Percentiles rank a stretch among this genome's conserved stretches.
These are phyloP conservation scores for Lagria hirta DNA, from an alignment of 2,888 invertebrate genomes.

Conservation along the genomic window DNA sequence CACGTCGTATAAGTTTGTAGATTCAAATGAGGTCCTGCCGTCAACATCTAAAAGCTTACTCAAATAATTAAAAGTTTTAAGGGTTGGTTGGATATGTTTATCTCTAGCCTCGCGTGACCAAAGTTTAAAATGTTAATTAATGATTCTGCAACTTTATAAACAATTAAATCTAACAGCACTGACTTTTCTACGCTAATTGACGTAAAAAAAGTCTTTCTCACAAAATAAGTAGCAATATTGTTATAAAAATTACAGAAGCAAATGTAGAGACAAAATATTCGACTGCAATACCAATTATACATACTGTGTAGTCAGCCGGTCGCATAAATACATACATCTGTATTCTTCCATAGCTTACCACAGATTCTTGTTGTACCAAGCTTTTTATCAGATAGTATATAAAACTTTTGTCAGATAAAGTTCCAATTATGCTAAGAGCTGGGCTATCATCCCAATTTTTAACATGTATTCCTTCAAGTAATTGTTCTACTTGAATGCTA, in stretches of 20 bases:
- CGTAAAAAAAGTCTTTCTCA: too few relatives aligned
- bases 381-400: slow-evolving; percentile 65
- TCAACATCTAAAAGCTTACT: slow-evolving; percentile 56
- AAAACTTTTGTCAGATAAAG: slow-evolving; percentile 60
- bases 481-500: slow-evolving; percentile 56
- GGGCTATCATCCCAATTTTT: slow-evolving; percentile 56
- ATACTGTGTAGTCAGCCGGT: slow-evolving; percentile 64
- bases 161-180: too few relatives aligned
- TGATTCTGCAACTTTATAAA: too few relatives aligned
- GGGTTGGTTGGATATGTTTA: too few relatives aligned
- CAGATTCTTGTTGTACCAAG: slow-evolving; percentile 61
- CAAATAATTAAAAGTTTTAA: slow-evolving; percentile 15
- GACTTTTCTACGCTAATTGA: too few relatives aligned
- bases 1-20: slow-evolving; percentile 58
- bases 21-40: slow-evolving; percentile 59
- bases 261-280: slow-evolving; percentile 61
- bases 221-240: too few relatives aligned
- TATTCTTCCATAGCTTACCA: slow-evolving; percentile 61
- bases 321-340: slow-evolving; percentile 65
- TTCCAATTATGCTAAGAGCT: slow-evolving; percentile 62
- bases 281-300: slow-evolving; percentile 49
- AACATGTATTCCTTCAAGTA: slow-evolving; percentile 58
- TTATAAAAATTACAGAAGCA: slow-evolving; percentile 4
- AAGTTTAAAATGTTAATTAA: too few relatives aligned
- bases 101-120: too few relatives aligned